Evolutionary conservation across 2,113 vertebrate genomes (phyloP).

Genomic region (Trichomycterus rosablanca): DNA sequence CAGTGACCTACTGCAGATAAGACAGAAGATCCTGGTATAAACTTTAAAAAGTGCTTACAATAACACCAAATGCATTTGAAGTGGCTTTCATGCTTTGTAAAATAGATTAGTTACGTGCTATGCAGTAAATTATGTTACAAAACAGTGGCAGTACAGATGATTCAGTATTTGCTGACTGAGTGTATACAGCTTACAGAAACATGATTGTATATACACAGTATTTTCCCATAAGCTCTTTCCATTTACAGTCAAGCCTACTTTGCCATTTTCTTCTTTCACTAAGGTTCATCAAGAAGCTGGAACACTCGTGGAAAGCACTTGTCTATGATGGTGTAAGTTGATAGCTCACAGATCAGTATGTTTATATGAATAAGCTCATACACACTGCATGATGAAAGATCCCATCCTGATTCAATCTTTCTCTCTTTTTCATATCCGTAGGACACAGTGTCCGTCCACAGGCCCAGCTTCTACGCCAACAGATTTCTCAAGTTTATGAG

Average conservation of each 20-base stretch:
- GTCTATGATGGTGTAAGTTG: constrained; percentile 92
- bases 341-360: constrained; percentile 35
- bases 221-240: constrained; percentile 1
- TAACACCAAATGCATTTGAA: no score
- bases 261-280: constrained; percentile 35
- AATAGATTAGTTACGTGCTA: no score
- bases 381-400: constrained; percentile 22
- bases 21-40: no score
- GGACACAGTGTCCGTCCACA: constrained; percentile 94
- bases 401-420: constrained; percentile 21
- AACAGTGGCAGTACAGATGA: constrained; percentile 4
- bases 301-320: constrained; percentile 98
- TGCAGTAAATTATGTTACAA: not conserved
- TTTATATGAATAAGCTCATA: constrained; percentile 46
- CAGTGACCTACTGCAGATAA: no score
- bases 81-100: no score
- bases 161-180: constrained; percentile 17
- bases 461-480: constrained; percentile 92
- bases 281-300: constrained; percentile 97
- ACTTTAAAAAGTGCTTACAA: no score
- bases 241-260: constrained; percentile 6
- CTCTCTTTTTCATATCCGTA: constrained; percentile 49
- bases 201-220: not conserved
- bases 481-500: constrained; percentile 98
- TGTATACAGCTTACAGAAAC: constrained; percentile 2